These are phyloP conservation scores for Lepetodrilus schrolli DNA, from an alignment of 2,888 invertebrate genomes.

Conservation along the genomic window DNA sequence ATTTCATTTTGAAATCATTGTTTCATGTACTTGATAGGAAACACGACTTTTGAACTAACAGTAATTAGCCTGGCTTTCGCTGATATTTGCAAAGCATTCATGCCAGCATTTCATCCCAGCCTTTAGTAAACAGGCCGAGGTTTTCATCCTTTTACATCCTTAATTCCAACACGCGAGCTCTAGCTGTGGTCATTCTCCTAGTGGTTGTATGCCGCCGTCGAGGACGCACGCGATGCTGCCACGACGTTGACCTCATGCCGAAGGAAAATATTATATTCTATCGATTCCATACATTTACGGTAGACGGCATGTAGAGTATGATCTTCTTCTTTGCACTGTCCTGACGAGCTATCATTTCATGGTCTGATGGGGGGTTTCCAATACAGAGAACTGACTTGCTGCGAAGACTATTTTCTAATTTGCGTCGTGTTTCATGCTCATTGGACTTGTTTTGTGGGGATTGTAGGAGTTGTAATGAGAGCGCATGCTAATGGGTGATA, in stretches of 20 bases:
- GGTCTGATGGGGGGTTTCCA: neutral
- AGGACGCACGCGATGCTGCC: neutral
- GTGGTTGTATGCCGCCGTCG: neutral
- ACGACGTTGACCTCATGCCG: slow-evolving; percentile 11
- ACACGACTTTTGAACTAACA: neutral
- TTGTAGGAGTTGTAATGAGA: slow-evolving; percentile 21
- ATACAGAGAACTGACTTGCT: neutral
- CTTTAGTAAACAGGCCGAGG: neutral
- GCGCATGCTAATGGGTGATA: slow-evolving; percentile 31
- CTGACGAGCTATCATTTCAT: slow-evolving; percentile 8
- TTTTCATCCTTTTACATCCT: neutral
- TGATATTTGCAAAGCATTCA: neutral
- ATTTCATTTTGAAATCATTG: neutral
- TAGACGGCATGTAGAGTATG: slow-evolving; percentile 15
- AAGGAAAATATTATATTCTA: slow-evolving; percentile 22
- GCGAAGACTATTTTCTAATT: slow-evolving; percentile 24
- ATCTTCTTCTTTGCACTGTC: neutral
- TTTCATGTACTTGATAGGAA: neutral
- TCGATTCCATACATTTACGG: slow-evolving; percentile 16
- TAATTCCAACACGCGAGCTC: neutral
- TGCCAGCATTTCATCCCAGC: neutral
- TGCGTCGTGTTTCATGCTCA: slow-evolving; percentile 12
- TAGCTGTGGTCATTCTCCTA: neutral
- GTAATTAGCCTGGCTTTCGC: neutral
- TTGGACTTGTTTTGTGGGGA: slow-evolving; percentile 15